Evolutionary conservation across 2,797 vertebrate species (phyloP).

Genomic region (Benthosema pterotum): DNA sequence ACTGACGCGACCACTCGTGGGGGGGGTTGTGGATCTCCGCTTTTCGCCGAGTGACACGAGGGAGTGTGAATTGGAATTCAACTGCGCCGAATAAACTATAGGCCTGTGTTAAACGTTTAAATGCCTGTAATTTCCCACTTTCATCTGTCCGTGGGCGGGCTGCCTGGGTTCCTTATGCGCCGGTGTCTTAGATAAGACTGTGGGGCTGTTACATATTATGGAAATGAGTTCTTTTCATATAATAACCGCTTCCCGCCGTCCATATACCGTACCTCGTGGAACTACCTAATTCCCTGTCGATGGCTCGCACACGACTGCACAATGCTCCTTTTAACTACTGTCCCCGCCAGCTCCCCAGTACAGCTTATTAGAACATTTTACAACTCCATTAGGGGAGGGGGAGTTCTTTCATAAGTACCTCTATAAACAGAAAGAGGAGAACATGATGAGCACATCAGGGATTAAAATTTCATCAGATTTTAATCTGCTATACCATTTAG

Average conservation of each 20-base stretch:
- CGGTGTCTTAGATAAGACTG: slow-evolving; percentile 33
- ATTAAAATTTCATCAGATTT: too few species aligned
- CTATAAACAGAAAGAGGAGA: background rate
- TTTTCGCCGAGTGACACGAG: too few species aligned
- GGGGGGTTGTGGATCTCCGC: too few species aligned
- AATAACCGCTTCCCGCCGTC: too few species aligned
- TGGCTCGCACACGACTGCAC: slow-evolving; percentile 17
- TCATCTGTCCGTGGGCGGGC: slow-evolving; percentile 19
- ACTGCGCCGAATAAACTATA: slow-evolving; percentile 13
- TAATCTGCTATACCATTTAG: background rate
- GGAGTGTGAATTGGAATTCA: background rate
- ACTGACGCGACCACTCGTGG: too few species aligned
- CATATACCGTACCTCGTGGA: too few species aligned
- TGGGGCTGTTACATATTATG: slow-evolving; percentile 12
- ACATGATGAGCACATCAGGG: too few species aligned
- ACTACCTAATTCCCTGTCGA: slow-evolving; percentile 27
- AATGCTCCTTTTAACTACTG: slow-evolving; percentile 1
- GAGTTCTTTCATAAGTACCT: background rate
- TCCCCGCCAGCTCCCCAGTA: slow-evolving; percentile 1
- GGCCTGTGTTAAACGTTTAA: slow-evolving; percentile 22
- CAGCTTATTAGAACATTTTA: background rate
- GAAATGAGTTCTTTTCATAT: background rate
- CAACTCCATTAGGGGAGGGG: background rate
- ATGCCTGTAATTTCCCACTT: slow-evolving; percentile 39
- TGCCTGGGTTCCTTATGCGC: slow-evolving; percentile 32